Percentiles rank a stretch among this genome's conserved stretches.
phyloP scores from a whole-genome alignment of 2,113 vertebrate species.

The Pseudorasbora parva region DNA sequence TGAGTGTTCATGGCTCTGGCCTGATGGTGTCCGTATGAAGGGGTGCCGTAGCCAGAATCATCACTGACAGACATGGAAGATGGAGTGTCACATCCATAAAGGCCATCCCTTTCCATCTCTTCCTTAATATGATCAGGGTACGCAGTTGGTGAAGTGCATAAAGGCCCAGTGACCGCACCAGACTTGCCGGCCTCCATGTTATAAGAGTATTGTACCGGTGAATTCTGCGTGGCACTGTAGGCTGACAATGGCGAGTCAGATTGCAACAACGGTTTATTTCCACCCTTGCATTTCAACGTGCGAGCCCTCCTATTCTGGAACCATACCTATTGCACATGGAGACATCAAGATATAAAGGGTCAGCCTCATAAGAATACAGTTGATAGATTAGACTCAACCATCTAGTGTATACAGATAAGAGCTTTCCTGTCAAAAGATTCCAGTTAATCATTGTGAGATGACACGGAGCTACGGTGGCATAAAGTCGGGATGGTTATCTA shows the following conservation, averaged over 20 bases:
- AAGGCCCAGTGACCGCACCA: background rate
- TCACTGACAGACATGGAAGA: conserved; percentile 45
- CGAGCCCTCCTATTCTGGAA: conserved; percentile 80
- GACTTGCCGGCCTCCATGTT: background rate
- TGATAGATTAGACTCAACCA: conserved; percentile 34
- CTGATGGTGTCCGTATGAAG: conserved; percentile 56
- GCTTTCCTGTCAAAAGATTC: conserved; percentile 36
- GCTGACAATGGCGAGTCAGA: conserved; percentile 40
- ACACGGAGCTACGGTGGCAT: conserved; percentile 39
- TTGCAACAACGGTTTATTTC: conserved; percentile 68
- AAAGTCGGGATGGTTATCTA: conserved; percentile 9
- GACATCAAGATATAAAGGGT: background rate
- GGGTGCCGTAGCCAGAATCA: conserved; percentile 54
- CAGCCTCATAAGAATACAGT: conserved; percentile 35
- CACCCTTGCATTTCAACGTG: conserved; percentile 73
- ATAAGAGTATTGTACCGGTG: conserved; percentile 39
- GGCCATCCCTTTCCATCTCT: conserved; percentile 58
- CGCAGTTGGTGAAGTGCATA: conserved; percentile 52
- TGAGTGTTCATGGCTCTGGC: conserved; percentile 19
- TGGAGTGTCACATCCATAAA: conserved; percentile 56
- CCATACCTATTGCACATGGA: conserved; percentile 72
- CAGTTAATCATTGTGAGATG: conserved; percentile 67
- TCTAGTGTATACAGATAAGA: conserved; percentile 36
- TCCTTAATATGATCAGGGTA: conserved; percentile 65
- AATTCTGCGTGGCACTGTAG: conserved; percentile 41